A percentile compares a stretch with the other conserved stretches of the same genome.
Conservation (phyloP, 2,797 vertebrate species). For the Dendrocincla fuliginosa region DNA sequence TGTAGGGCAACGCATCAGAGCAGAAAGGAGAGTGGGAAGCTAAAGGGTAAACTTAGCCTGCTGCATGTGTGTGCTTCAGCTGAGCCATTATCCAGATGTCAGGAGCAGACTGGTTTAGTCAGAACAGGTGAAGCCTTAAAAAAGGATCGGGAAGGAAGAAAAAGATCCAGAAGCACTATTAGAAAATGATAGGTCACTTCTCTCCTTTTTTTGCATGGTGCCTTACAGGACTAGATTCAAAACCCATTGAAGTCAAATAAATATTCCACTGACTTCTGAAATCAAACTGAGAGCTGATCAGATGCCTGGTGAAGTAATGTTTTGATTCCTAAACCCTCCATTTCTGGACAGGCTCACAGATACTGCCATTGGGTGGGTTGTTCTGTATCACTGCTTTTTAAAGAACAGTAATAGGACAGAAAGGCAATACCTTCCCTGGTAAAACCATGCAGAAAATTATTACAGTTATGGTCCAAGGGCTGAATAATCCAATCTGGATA, state of each 20-base stretch:
- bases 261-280: neutral
- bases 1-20: neutral
- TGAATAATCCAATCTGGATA: neutral
- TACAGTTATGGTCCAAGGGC: neutral
- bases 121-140: neutral
- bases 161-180: neutral
- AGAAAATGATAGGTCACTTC: neutral
- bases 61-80: neutral
- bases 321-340: neutral
- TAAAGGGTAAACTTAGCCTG: neutral
- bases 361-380: neutral
- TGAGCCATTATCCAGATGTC: neutral
- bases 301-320: neutral
- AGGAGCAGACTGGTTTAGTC: neutral
- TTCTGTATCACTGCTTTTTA: neutral
- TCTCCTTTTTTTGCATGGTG: neutral
- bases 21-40: neutral
- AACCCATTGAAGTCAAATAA: neutral
- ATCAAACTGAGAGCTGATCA: neutral
- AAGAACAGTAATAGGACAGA: neutral
- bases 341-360: neutral
- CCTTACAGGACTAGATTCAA: neutral
- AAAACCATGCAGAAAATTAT: neutral
- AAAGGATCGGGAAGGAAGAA: neutral
- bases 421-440: neutral